Conservation (phyloP, 2,113 vertebrate species). For the Craseonycteris thonglongyai region DNA sequence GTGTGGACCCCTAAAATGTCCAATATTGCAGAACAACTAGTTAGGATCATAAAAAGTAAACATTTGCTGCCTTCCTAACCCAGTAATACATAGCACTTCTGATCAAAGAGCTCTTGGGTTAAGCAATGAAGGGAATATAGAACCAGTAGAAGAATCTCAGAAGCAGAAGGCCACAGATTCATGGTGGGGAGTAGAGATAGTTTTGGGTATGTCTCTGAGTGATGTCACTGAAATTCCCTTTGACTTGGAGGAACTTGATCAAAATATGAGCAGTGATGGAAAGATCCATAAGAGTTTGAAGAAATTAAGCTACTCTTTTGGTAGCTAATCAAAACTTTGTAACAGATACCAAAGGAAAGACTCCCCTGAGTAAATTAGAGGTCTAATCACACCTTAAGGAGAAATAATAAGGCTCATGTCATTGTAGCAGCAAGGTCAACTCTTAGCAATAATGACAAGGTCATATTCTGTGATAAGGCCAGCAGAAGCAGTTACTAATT, state of each 20-base stretch:
- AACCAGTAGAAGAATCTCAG: neutral
- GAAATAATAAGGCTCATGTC: neutral
- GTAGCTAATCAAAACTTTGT: neutral
- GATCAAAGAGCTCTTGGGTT: neutral
- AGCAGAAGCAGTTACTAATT: neutral
- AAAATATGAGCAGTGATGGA: neutral
- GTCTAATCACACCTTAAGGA: neutral
- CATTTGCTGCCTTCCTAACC: neutral
- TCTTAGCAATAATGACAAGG: neutral
- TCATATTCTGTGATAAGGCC: neutral
- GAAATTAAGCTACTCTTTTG: neutral
- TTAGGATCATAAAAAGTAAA: neutral
- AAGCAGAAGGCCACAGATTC: neutral
- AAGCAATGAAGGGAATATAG: neutral
- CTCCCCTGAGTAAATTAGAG: neutral
- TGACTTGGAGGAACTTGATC: neutral
- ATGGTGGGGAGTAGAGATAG: neutral
- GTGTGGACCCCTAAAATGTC: neutral
- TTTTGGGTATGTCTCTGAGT: neutral
- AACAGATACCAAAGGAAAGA: neutral
- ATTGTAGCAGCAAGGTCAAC: neutral
- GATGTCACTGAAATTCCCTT: neutral
- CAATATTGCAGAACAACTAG: neutral
- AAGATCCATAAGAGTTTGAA: neutral
- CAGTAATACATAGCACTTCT: neutral